Base-by-base conservation (phyloP, 30 jellyfish, hydroid and myxozoan species). In the Cassiopea andromeda region DNA sequence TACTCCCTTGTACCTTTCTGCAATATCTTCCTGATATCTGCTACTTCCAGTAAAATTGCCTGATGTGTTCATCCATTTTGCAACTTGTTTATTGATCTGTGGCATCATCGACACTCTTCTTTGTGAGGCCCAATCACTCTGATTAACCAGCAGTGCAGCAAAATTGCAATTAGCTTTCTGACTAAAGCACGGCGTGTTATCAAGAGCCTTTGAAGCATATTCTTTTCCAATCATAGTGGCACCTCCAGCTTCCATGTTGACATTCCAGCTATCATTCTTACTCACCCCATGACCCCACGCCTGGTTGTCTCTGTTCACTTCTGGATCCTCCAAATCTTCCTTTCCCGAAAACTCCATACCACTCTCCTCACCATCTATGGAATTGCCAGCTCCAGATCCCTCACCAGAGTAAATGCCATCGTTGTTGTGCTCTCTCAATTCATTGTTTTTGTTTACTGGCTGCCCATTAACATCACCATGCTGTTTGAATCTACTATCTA, bases 401-500 rank as follows among this genome's bases (percentile, higher is more conserved):
- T 10, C 15, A 7, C 44, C 70, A 1, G 68, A 38, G 14, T 60
- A 4, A 3, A 44, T 67, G 59, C 48, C 43, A 4, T 9, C 43
- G 15, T 64, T 64, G 0, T 7, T 64, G 43, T 9, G 15, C 43
- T 64, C 73, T 17, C 73, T 27, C 6, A 27, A 64, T 64, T 27
- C 73, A 2, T 64, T 14, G 15, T 64, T 27, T 27, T 1, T 83
- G 57, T 83, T 83, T 48, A 50, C 75, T 83, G 77, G 46, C 48
- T 83, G 84, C 69, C 49, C 84, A 83, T 69, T 49, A 70, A 47
- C 60, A 67, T 48, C 59, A 73, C 49, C 64, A 16, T 70, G 91
- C 68, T 83, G 73, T 60, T 67, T 83, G 91, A 78, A 19, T 80
- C 19, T 6, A 80, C 50, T 80, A 44, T 19, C 77, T 14, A n/a